These are phyloP conservation scores for Thymelicus lineola DNA, from an alignment of 2,888 invertebrate species.

Conservation along the genomic window DNA sequence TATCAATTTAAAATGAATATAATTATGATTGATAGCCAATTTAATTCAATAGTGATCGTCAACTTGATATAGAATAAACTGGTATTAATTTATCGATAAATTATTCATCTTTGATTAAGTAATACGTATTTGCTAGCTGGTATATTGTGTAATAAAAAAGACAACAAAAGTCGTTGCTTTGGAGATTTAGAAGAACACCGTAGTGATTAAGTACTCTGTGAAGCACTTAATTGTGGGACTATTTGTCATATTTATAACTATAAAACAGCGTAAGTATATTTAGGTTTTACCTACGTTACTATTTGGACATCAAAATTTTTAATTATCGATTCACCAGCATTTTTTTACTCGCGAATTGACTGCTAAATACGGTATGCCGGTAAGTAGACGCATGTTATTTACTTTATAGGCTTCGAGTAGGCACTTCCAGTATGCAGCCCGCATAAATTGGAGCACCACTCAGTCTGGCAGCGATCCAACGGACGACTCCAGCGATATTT, in stretches of 20 bases:
- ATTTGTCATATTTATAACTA: no score
- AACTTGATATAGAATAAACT: neutral
- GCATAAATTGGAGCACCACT: conserved; percentile 37
- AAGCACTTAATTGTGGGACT: no score
- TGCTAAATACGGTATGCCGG: neutral
- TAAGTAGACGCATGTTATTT: neutral
- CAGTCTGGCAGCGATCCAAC: conserved; percentile 32
- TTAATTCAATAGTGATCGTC: neutral
- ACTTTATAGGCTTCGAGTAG: conserved; percentile 33
- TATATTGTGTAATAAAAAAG: no score
- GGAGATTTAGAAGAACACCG: no score
- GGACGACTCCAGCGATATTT: conserved; percentile 24
- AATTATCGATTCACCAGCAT: no score
- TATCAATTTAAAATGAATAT: neutral
- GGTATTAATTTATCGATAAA: no score
- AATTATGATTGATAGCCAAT: conserved; percentile 1
- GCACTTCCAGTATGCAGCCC: conserved; percentile 27
- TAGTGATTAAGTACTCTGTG: no score
- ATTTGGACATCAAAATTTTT: no score
- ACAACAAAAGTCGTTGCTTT: no score
- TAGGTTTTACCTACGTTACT: neutral
- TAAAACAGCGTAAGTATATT: no score
- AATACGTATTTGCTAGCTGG: no score
- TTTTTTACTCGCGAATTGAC: neutral
- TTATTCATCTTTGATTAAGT: no score